phyloP scores from a whole-genome alignment of 2,113 vertebrate species.

The Ctenomys sociabilis region DNA sequence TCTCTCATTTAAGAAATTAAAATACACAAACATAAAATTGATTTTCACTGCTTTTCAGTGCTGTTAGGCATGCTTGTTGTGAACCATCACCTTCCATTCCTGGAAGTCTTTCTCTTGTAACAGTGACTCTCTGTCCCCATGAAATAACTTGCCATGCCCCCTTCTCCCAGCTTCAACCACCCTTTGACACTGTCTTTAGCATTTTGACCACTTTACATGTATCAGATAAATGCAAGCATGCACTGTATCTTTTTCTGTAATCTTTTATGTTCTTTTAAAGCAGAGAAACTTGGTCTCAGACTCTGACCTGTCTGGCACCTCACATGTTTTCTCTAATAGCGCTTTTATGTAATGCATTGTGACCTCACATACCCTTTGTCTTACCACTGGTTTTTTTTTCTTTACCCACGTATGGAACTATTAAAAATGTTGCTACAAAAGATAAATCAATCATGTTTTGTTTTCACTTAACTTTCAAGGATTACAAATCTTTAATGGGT shows the following conservation, averaged over 20 bases:
- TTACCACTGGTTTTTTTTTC: neutral
- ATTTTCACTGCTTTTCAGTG: neutral
- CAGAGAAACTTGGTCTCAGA: neutral
- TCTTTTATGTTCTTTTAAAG: neutral
- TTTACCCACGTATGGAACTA: neutral
- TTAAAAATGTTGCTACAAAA: constrained; percentile 11
- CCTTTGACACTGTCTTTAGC: neutral
- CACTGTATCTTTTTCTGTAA: neutral
- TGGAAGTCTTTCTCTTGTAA: neutral
- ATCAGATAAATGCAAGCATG: neutral
- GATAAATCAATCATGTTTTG: neutral
- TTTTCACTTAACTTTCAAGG: neutral
- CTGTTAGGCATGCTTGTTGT: neutral
- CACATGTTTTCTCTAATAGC: neutral
- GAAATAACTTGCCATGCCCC: neutral
- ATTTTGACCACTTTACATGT: neutral
- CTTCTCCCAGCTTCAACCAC: neutral
- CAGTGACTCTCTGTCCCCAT: neutral
- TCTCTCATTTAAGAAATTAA: neutral
- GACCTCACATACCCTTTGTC: neutral
- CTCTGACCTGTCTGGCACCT: neutral
- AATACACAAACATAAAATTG: neutral
- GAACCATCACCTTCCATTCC: neutral
- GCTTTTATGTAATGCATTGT: neutral
- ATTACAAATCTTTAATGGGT: neutral